Percentiles rank a stretch among this genome's conserved stretches.
phyloP scores from a whole-genome alignment of 2,797 vertebrate species.

The Vipera ursinii region DNA sequence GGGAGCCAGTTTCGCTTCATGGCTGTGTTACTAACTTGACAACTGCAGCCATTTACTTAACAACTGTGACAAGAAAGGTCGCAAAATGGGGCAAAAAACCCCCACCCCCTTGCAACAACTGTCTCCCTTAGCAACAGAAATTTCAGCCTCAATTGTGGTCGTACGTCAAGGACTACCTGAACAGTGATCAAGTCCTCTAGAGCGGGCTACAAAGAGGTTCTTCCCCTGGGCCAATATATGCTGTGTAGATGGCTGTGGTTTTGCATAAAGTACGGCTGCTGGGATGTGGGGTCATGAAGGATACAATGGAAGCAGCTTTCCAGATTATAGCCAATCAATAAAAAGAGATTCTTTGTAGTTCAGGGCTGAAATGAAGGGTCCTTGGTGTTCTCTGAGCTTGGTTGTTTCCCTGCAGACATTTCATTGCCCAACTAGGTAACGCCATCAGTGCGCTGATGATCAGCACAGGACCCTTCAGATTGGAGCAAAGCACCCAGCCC shows the following conservation, averaged over 20 bases:
- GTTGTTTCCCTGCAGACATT: not conserved
- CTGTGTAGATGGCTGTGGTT: not conserved
- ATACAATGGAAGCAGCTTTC: not conserved
- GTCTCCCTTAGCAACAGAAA: no score
- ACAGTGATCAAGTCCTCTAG: not conserved
- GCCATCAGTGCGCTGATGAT: not conserved
- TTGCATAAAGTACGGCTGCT: not conserved
- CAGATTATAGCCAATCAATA: not conserved
- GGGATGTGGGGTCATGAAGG: not conserved
- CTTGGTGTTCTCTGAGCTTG: not conserved
- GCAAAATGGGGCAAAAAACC: no score
- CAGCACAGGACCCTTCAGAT: not conserved
- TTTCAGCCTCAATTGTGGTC: no score
- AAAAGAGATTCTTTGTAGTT: not conserved
- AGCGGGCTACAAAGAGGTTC: not conserved
- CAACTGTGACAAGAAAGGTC: no score
- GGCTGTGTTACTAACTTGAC: no score
- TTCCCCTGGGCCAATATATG: not conserved
- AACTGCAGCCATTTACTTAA: no score
- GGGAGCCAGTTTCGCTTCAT: no score
- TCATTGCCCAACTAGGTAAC: not conserved
- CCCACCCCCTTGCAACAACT: no score
- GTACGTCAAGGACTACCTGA: no score
- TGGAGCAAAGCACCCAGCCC: not conserved
- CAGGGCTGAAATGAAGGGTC: not conserved